Conservation (phyloP, 2,797 vertebrate species). For the Sarcoramphus papa region DNA sequence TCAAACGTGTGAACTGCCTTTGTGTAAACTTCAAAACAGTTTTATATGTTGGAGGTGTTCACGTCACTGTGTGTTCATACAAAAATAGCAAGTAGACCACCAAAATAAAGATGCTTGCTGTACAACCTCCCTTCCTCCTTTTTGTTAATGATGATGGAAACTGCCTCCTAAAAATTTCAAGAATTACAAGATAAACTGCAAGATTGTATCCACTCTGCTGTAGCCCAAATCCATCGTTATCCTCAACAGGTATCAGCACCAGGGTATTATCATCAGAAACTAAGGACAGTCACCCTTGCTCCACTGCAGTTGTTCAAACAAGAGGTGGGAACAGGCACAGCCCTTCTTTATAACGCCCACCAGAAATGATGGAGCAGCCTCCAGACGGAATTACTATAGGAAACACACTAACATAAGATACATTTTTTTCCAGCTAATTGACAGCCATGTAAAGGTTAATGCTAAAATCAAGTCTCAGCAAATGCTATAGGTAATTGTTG, state of each 20-base stretch:
- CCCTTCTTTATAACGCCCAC: background rate
- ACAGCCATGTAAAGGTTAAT: conserved; percentile 18
- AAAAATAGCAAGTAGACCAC: background rate
- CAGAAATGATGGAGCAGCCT: background rate
- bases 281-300: background rate
- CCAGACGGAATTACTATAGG: background rate
- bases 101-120: background rate
- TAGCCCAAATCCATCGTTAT: background rate
- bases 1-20: background rate
- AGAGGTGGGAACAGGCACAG: background rate
- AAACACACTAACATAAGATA: background rate
- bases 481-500: conserved; percentile 15
- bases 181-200: background rate
- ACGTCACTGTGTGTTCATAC: background rate
- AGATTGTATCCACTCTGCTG: background rate
- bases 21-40: background rate
- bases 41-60: background rate
- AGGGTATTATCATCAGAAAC: background rate
- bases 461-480: background rate
- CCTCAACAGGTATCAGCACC: background rate
- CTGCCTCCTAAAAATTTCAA: background rate
- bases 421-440: background rate
- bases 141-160: background rate
- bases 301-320: background rate
- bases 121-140: background rate